phyloP scores from a whole-genome alignment of 2,113 vertebrate genomes.

The Chionodraco myersi region DNA sequence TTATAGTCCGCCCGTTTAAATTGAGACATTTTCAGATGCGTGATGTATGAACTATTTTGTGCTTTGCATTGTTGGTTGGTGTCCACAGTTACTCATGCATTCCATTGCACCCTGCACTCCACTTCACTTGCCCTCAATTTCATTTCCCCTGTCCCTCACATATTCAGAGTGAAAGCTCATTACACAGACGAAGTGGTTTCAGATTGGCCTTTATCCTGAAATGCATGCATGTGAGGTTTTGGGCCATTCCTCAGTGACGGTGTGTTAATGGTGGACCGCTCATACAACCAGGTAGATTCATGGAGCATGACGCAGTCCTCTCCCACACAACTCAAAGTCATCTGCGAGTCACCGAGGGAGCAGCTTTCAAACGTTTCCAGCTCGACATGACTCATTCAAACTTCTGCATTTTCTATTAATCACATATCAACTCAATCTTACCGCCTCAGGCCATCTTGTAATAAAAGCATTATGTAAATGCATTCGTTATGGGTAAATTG shows the following conservation, averaged over 20 bases:
- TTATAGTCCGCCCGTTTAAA: background rate
- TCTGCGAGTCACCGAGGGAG: conserved; percentile 39
- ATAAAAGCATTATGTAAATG: conserved; percentile 34
- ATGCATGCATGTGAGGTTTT: background rate
- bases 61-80: background rate
- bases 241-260: background rate
- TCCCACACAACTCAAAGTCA: conserved; percentile 29
- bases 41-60: background rate
- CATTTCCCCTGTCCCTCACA: background rate
- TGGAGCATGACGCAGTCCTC: conserved; percentile 21
- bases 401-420: conserved; percentile 33
- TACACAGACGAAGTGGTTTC: conserved; percentile 7
- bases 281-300: conserved; percentile 15
- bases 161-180: conserved; percentile 12
- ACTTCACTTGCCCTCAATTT: background rate
- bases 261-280: background rate
- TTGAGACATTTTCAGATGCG: background rate
- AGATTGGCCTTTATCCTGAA: conserved; percentile 1
- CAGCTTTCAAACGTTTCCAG: conserved; percentile 37
- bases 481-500: background rate
- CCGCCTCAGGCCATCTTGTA: background rate
- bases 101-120: background rate
- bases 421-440: conserved; percentile 20
- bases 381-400: conserved; percentile 28
- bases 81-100: background rate